These are phyloP conservation scores for Uloborus plumipes DNA, from an alignment of 2,888 invertebrate genomes.

Conservation along the genomic window DNA sequence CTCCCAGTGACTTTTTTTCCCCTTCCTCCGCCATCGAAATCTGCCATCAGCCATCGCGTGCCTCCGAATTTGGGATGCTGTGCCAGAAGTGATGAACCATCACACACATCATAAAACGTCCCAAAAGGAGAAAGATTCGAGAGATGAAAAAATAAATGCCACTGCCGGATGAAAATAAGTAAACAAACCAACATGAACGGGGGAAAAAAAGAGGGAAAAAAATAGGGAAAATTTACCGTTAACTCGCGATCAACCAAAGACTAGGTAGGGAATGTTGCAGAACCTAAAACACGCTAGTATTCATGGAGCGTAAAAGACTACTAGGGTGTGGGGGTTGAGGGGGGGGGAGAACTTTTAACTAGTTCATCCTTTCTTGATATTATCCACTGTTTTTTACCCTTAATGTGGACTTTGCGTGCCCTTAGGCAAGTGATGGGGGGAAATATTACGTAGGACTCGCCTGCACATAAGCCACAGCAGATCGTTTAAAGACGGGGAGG, in stretches of 20 bases:
- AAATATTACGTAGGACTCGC: constrained; percentile 42
- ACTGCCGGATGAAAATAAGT: constrained; percentile 26
- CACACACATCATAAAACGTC: constrained; percentile 39
- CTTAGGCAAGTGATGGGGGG: constrained; percentile 22
- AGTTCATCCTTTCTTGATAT: constrained; percentile 57
- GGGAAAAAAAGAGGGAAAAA: constrained; percentile 19
- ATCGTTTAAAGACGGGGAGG: constrained; percentile 50
- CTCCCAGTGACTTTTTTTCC: constrained; percentile 15
- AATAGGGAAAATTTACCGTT: constrained; percentile 39
- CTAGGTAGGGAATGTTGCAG: neutral
- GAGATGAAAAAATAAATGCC: neutral
- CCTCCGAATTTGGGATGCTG: neutral
- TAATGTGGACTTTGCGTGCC: constrained; percentile 53
- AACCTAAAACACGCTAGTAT: constrained; percentile 31
- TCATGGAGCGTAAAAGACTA: constrained; percentile 31
- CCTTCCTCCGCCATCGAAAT: constrained; percentile 36
- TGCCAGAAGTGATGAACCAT: constrained; percentile 41
- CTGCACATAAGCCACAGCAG: constrained; percentile 52
- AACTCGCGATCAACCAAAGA: constrained; percentile 50
- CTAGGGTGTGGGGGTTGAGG: too few species aligned
- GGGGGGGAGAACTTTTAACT: constrained; percentile 50
- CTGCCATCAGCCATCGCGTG: constrained; percentile 44
- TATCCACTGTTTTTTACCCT: constrained; percentile 39
- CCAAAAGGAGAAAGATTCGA: constrained; percentile 3
- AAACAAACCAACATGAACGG: constrained; percentile 4